Percentiles rank a stretch among this genome's conserved stretches.
Evolutionary conservation across 2,797 vertebrate species (phyloP).

Genomic region (Natrix natrix): DNA sequence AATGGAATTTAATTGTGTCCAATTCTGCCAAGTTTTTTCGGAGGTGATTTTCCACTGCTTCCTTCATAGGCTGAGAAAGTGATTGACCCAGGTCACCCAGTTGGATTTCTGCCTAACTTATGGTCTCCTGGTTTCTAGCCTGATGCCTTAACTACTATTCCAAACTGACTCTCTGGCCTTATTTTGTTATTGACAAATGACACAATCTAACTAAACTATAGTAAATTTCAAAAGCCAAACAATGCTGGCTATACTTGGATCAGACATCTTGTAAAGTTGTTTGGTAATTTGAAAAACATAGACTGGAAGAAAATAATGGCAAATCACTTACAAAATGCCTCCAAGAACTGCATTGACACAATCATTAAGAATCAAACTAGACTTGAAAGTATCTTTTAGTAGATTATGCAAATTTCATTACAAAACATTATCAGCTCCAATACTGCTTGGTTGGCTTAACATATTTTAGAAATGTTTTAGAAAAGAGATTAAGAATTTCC

Average conservation of each 20-base stretch:
- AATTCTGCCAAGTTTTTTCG: background rate
- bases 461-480: background rate
- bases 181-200: background rate
- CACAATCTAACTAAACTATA: background rate
- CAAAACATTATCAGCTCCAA: background rate
- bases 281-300: background rate
- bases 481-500: background rate
- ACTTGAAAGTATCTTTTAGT: background rate
- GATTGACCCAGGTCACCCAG: background rate
- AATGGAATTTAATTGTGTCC: background rate
- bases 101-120: background rate
- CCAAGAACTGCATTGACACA: background rate
- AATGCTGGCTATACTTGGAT: background rate
- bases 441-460: background rate
- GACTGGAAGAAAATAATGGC: background rate
- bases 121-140: background rate
- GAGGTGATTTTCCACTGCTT: background rate
- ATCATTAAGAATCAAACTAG: background rate
- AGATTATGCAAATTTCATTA: background rate
- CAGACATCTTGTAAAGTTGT: background rate
- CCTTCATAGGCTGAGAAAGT: background rate
- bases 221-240: background rate
- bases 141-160: background rate
- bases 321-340: background rate
- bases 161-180: background rate